These are phyloP conservation scores for Gnathonemus echidnorhynchus DNA, from an alignment of 2,113 vertebrate species.

Conservation along the genomic window DNA sequence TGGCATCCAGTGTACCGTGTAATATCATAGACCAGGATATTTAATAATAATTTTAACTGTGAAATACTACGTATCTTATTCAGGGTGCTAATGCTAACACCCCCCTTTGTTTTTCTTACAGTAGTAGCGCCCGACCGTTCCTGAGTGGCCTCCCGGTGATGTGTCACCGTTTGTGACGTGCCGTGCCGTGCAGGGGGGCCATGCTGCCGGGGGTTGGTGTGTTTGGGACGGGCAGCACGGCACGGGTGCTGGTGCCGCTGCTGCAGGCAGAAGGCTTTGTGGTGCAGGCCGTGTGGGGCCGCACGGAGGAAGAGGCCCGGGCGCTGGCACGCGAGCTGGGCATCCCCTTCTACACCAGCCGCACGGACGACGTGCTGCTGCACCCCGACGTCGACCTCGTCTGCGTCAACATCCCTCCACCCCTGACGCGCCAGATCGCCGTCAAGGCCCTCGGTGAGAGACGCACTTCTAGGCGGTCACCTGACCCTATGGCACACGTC, in stretches of 20 bases:
- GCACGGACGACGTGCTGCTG: slow-evolving; percentile 83
- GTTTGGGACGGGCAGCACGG: slow-evolving; percentile 90
- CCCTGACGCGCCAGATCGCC: slow-evolving; percentile 87
- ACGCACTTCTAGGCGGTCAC: neutral
- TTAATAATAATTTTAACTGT: neutral
- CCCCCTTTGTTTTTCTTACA: neutral
- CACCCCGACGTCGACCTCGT: slow-evolving; percentile 93
- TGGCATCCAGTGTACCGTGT: neutral
- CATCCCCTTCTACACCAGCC: slow-evolving; percentile 88
- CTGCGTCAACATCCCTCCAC: slow-evolving; percentile 91
- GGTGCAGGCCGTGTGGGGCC: slow-evolving; percentile 86
- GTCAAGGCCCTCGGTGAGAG: slow-evolving; percentile 89
- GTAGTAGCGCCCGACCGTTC: neutral
- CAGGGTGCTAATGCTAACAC: neutral
- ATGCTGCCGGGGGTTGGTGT: slow-evolving; percentile 94
- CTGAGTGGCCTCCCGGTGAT: neutral
- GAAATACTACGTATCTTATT: neutral
- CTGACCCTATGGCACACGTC: neutral
- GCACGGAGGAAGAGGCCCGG: slow-evolving; percentile 85
- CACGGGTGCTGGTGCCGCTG: slow-evolving; percentile 81
- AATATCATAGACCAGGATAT: neutral
- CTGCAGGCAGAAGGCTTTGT: slow-evolving; percentile 88
- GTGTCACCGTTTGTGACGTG: slow-evolving; percentile 3
- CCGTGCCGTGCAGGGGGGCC: slow-evolving; percentile 28
- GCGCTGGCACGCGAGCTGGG: slow-evolving; percentile 79